Base-by-base conservation (phyloP, 2,797 vertebrate genomes). In the Molossus molossus region DNA sequence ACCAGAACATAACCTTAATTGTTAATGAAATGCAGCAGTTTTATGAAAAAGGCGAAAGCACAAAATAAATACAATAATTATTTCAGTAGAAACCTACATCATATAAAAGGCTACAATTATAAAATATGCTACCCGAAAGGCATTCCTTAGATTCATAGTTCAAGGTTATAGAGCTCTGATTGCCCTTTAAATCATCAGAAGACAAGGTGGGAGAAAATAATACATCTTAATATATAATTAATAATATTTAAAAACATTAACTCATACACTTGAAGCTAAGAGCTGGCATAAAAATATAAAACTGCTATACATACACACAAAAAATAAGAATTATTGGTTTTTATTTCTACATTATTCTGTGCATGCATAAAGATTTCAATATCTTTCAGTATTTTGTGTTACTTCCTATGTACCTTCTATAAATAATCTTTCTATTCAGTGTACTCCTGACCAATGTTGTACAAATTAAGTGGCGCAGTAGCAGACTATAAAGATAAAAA, bases 21-120 rank as follows among this genome's bases (percentile, higher is more conserved):
- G 91, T 87, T 93, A 94, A 97, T 73, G 73, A 96, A 98, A 98
- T 86, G 23, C n/a, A 64, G 53, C 62, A 94, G 55, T 73, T 53
- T 67, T 79, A 53, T 75, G 87, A 90, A 94, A 96, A 96, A 97
- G 50, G 55, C 33, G 91, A 97, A 94, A 72, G 48, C 45, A 94
- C 86, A 95, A 94, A 86, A 92, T 50, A 12, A 97, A 97, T 83
- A 76, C 0, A 64, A 25, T 90, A 87, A 96, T 87, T 85, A 27
- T 94, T 97, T 95, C 94, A 89, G 27, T 5, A 83, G 60, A 20
- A 87, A 96, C 45, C 48, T 96, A 72, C 86, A 88, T 84, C 91
- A 95, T 90, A 45, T 1, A 83, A 84, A 91, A 50, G 0, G 0
- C 29, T 95, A n/a, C 40, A 91, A 50, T 87, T 87, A 94, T 0